phyloP scores from a whole-genome alignment of 2,797 vertebrate genomes.

The Thalassophryne amazonica region DNA sequence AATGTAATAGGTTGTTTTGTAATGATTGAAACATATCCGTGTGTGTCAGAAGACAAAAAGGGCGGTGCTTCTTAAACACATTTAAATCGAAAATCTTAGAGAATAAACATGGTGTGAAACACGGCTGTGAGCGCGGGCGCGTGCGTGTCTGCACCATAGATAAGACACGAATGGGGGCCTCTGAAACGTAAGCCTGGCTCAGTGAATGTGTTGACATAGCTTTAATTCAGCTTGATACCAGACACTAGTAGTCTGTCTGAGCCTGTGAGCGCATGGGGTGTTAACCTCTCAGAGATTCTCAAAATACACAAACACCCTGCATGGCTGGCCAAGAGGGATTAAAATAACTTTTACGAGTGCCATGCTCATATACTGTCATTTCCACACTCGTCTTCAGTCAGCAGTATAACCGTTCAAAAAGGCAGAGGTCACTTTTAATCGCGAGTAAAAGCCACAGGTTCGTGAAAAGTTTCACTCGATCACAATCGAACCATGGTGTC shows the following conservation, averaged over 20 bases:
- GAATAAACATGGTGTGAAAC: constrained; percentile 20
- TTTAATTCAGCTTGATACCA: constrained; percentile 83
- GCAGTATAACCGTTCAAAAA: constrained; percentile 53
- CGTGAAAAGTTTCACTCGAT: too few species aligned
- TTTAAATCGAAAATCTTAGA: constrained; percentile 45
- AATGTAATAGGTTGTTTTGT: too few species aligned
- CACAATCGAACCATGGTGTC: too few species aligned
- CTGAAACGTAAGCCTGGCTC: constrained; percentile 72
- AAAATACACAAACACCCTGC: constrained; percentile 78
- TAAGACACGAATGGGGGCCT: constrained; percentile 60
- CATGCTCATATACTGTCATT: constrained; percentile 53
- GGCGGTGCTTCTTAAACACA: constrained; percentile 29
- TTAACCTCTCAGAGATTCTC: constrained; percentile 80
- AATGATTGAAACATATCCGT: too few species aligned
- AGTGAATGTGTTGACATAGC: constrained; percentile 82
- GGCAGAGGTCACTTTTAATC: constrained; percentile 33
- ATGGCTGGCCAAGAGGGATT: constrained; percentile 63
- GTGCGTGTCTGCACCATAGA: constrained; percentile 56
- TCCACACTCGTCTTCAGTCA: constrained; percentile 57
- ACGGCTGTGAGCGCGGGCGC: constrained; percentile 13
- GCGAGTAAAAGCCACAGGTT: constrained; percentile 34
- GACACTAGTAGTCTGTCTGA: constrained; percentile 77
- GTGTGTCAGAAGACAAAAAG: constrained; percentile 41
- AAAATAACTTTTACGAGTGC: constrained; percentile 75
- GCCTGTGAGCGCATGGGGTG: constrained; percentile 70